phyloP scores from a whole-genome alignment of 2,888 invertebrate genomes.

The Teleiodes luculella region DNA sequence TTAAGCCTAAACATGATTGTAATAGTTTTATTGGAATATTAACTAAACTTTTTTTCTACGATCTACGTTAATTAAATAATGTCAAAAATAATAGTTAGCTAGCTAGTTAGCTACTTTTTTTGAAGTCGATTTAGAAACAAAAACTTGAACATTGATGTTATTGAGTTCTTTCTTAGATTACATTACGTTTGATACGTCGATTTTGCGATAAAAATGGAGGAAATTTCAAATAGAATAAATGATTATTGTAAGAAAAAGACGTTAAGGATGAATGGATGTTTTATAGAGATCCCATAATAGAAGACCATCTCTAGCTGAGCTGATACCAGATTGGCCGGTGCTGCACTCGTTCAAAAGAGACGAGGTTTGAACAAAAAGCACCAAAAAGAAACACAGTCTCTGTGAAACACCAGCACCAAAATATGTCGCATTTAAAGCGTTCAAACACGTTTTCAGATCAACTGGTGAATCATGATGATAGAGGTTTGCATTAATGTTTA shows the following conservation, averaged over 20 bases:
- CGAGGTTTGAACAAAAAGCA: conserved; percentile 85
- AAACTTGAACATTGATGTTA: too few relatives aligned
- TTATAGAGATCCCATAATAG: conserved; percentile 80
- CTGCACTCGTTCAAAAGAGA: conserved; percentile 89
- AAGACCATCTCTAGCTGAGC: conserved; percentile 94
- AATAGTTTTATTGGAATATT: background rate
- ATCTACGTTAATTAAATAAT: too few relatives aligned
- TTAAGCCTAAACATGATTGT: background rate
- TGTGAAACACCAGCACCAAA: conserved; percentile 49
- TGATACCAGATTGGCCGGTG: conserved; percentile 98
- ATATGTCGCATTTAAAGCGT: conserved; percentile 24
- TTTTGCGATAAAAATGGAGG: too few relatives aligned
- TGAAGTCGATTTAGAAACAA: too few relatives aligned
- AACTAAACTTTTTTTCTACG: background rate
- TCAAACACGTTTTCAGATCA: conserved; percentile 6
- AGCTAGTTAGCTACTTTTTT: too few relatives aligned
- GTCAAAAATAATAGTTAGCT: too few relatives aligned
- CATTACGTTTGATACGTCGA: too few relatives aligned
- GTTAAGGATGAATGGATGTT: conserved; percentile 66
- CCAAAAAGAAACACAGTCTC: conserved; percentile 63
- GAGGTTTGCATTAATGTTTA: background rate
- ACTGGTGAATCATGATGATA: background rate
- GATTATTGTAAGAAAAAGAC: conserved; percentile 18
- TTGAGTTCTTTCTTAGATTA: too few relatives aligned
- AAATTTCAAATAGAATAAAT: too few relatives aligned